Evolutionary conservation across 2,797 vertebrate genomes (phyloP).

Genomic region (Chaetophractus vellerosus): DNA sequence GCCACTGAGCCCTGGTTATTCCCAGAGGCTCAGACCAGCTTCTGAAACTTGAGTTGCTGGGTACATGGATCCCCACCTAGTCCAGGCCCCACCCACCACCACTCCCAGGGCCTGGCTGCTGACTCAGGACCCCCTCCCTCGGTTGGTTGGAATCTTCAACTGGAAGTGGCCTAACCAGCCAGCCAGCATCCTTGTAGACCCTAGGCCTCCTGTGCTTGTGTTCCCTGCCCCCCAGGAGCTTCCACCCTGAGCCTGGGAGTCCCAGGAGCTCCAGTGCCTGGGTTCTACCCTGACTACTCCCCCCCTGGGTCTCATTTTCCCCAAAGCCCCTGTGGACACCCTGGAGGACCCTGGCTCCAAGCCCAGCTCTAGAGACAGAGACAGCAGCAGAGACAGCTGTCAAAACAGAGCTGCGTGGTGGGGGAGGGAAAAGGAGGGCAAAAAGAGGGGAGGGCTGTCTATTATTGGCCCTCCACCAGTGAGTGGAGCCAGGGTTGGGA

Average conservation of each 20-base stretch:
- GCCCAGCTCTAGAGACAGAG: slow-evolving; percentile 82
- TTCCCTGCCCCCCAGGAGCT: not conserved
- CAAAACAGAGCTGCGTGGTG: slow-evolving; percentile 80
- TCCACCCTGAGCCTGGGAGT: not conserved
- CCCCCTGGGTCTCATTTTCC: slow-evolving; percentile 69
- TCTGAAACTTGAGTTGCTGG: slow-evolving; percentile 5
- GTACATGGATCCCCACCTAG: not conserved
- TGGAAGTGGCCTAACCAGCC: not conserved
- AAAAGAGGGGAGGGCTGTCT: not conserved
- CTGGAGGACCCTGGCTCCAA: slow-evolving; percentile 80
- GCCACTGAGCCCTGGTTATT: not conserved
- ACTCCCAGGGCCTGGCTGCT: slow-evolving; percentile 32
- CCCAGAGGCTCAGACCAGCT: not conserved
- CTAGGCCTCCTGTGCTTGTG: not conserved
- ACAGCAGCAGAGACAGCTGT: slow-evolving; percentile 85
- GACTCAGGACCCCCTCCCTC: not conserved
- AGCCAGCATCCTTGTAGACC: not conserved
- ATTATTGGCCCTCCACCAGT: not conserved
- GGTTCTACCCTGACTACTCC: slow-evolving; percentile 2
- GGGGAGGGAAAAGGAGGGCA: slow-evolving; percentile 23
- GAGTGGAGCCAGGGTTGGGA: slow-evolving; percentile 34
- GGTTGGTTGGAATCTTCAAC: not conserved
- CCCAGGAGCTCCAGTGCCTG: not conserved
- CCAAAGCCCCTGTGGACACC: slow-evolving; percentile 72
- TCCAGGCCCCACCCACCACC: not conserved